Conservation (phyloP, 2,888 invertebrate species). For the Mimumesa dahlbomi region DNA sequence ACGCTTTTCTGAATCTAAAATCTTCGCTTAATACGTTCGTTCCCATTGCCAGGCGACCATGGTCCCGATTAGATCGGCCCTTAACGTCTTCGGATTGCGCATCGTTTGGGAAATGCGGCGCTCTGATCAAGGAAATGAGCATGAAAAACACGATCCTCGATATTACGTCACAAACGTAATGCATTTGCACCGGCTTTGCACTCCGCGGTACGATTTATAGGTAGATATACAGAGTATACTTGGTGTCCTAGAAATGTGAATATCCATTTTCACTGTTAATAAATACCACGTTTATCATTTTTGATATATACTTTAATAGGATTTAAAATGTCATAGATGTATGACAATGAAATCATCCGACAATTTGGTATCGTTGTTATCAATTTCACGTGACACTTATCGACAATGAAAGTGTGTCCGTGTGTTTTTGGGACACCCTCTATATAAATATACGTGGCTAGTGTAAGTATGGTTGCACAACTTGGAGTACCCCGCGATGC, state of each 20-base stretch:
- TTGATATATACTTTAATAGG: no score
- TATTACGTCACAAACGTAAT: neutral
- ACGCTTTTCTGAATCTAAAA: slow-evolving; percentile 4
- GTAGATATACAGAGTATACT: neutral
- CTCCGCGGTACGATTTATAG: slow-evolving; percentile 1
- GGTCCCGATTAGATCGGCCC: slow-evolving; percentile 10
- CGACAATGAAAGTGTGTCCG: neutral
- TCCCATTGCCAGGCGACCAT: slow-evolving; percentile 14
- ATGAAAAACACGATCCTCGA: neutral
- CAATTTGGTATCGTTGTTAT: neutral
- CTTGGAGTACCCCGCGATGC: neutral
- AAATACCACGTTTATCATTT: no score
- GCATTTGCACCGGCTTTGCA: slow-evolving; percentile 2
- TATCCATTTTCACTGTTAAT: no score
- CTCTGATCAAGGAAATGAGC: neutral
- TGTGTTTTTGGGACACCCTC: neutral
- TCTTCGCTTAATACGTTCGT: slow-evolving; percentile 3
- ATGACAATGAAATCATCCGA: no score
- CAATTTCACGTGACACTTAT: neutral
- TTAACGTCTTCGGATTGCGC: neutral
- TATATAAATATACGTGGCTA: neutral
- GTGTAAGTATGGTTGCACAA: slow-evolving; percentile 12
- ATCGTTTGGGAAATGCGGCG: neutral
- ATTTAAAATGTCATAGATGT: no score
- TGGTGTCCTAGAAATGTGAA: no score